Evolutionary conservation across 1,140 invertebrate species (phyloP), one percentile per base, ranked within the genome.

Genomic region (Panagrolaimus sp.): DNA sequence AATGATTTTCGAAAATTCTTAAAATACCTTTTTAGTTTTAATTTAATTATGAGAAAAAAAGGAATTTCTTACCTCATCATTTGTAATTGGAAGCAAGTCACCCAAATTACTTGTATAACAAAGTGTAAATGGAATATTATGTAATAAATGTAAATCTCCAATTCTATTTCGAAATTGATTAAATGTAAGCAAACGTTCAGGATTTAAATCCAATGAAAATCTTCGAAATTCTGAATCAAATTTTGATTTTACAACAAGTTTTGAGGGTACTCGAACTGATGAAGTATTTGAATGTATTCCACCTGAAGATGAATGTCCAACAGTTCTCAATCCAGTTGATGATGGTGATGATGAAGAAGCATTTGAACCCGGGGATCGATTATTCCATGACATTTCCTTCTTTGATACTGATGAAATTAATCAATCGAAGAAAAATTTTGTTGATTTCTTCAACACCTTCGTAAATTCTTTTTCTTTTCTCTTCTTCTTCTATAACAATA

Each of bases 201-300:
- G 89, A 89, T 75, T 70, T 12, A 77, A 43, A 7, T 75, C 72
- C 6, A 97, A 85, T 9, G 91, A 91, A 87, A 97, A 97, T 71
- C 96, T 87, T 77, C 96, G 88, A 84, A 96, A 96, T 84, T 98
- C 96, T 0, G 95, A 93, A 87, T 96, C 94, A 87, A 98, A 97
- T 63, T 82, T 83, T 12, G 80, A 83, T 70, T 82, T 82, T 12
- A 82, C 73, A 70, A 77, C 64, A 62, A 79, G 44, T 70, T 43
- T 24, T 63, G 46, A 43, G 8, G 47, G 43, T 15, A 45, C 12
- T 12, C 47, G 17, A 70, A 26, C 43, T 38, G 62, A 73, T 21
- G 70, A 28, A 15, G 63, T 62, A 26, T 24, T 24, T 28, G 21
- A 28, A 12, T 28, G 58, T 43, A 17, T 65, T 38, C 7, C 48